These are phyloP conservation scores for Pycnonotus jocosus DNA, from an alignment of 2,113 vertebrate species.

Conservation along the genomic window DNA sequence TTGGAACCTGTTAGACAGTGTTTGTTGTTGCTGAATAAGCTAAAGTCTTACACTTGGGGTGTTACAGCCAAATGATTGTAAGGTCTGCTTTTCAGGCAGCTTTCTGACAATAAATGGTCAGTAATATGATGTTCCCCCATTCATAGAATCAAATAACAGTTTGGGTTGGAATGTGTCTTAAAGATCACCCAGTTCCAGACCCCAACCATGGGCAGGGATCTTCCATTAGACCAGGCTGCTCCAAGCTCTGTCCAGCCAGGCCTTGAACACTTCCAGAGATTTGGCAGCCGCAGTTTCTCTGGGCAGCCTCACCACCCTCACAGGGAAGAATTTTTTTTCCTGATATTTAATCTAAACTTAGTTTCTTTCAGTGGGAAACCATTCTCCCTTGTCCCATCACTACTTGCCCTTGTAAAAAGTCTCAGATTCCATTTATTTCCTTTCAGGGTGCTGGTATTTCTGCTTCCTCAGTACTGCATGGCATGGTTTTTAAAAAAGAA, in stretches of 20 bases:
- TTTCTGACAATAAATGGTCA: not conserved
- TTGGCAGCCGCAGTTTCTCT: not conserved
- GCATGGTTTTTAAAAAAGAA: constrained; percentile 99
- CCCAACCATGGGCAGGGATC: no score
- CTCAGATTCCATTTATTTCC: not conserved
- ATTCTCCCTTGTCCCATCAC: not conserved
- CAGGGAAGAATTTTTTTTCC: not conserved
- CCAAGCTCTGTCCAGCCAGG: not conserved
- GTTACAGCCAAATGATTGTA: not conserved
- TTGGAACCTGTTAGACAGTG: not conserved
- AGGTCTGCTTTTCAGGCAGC: not conserved
- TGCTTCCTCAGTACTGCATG: constrained; percentile 89
- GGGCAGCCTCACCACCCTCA: not conserved
- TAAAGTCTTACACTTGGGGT: not conserved
- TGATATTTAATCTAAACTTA: not conserved
- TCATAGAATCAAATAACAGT: not conserved
- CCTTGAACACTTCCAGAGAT: not conserved
- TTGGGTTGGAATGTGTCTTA: not conserved
- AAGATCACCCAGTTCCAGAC: not conserved
- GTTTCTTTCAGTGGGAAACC: not conserved
- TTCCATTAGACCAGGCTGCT: not conserved
- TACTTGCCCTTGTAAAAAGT: not conserved
- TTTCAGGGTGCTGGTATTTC: constrained; percentile 87
- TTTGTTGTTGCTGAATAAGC: not conserved
- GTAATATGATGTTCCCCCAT: not conserved